A percentile compares a stretch with the other conserved stretches of the same genome.
Evolutionary conservation across 2,113 vertebrate species (phyloP).

Genomic region (Regulus satrapa): DNA sequence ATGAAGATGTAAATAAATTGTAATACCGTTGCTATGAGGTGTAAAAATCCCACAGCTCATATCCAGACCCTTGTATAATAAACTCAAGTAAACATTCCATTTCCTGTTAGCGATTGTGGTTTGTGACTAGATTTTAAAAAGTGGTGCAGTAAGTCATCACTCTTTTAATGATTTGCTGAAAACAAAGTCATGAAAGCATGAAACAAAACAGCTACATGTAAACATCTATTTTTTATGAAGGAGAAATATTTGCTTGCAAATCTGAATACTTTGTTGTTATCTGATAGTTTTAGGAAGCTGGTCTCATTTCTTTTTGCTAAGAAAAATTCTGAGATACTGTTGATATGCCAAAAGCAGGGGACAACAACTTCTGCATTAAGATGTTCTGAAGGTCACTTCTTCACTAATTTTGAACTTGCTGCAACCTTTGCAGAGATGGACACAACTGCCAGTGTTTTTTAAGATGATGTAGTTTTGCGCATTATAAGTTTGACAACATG

Average conservation of each 20-base stretch:
- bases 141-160: constrained; percentile 76
- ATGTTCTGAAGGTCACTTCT: not conserved
- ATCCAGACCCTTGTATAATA: constrained; percentile 87
- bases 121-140: constrained; percentile 82
- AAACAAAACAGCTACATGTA: not conserved
- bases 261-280: not conserved
- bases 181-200: constrained; percentile 71
- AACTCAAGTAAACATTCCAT: constrained; percentile 90
- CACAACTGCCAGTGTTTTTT: not conserved
- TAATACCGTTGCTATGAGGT: constrained; percentile 89
- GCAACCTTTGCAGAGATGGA: not conserved
- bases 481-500: not conserved
- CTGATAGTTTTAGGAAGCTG: not conserved
- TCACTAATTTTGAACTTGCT: not conserved
- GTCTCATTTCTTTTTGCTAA: not conserved
- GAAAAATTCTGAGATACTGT: not conserved
- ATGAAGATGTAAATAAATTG: constrained; percentile 96
- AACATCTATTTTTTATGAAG: not conserved
- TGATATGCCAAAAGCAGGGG: not conserved
- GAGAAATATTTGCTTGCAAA: not conserved
- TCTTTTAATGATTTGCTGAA: constrained; percentile 74
- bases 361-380: not conserved
- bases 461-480: not conserved
- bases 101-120: constrained; percentile 88
- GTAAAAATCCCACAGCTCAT: constrained; percentile 86